These are phyloP conservation scores for Sorex maritimensis DNA, from an alignment of 2,797 vertebrate genomes.

Conservation along the genomic window DNA sequence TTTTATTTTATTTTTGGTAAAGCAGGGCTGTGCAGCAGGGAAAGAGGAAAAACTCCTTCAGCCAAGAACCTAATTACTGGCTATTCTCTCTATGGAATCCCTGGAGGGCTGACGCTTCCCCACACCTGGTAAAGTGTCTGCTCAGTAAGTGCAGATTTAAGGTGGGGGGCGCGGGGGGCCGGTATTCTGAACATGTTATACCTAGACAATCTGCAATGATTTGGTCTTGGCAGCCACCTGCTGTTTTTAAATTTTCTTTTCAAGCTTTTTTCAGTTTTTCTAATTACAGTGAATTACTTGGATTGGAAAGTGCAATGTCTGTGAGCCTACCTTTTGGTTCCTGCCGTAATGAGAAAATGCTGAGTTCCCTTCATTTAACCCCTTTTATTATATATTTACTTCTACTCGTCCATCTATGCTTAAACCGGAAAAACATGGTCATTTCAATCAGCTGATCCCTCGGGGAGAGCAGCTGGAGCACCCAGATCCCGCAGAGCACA, in stretches of 20 bases:
- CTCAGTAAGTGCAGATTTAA: conserved; percentile 22
- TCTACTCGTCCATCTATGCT: neutral
- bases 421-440: conserved; percentile 14
- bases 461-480: neutral
- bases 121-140: conserved; percentile 50
- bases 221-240: conserved; percentile 53
- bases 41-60: neutral
- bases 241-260: conserved; percentile 46
- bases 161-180: neutral
- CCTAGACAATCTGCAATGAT: conserved; percentile 42
- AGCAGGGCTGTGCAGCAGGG: conserved; percentile 17
- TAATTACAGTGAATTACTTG: conserved; percentile 49
- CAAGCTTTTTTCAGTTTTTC: conserved; percentile 42
- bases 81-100: conserved; percentile 43
- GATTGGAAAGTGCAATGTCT: neutral
- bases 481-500: neutral
- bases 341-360: neutral
- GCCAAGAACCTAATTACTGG: conserved; percentile 68
- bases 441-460: neutral
- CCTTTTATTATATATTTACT: neutral
- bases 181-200: conserved; percentile 46
- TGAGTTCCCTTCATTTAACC: conserved; percentile 10
- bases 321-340: conserved; percentile 42
- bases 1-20: neutral
- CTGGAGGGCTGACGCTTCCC: conserved; percentile 50